Percentiles rank a stretch among this genome's conserved stretches.
phyloP scores from a whole-genome alignment of 2,113 vertebrate species.

The Mus pahari region DNA sequence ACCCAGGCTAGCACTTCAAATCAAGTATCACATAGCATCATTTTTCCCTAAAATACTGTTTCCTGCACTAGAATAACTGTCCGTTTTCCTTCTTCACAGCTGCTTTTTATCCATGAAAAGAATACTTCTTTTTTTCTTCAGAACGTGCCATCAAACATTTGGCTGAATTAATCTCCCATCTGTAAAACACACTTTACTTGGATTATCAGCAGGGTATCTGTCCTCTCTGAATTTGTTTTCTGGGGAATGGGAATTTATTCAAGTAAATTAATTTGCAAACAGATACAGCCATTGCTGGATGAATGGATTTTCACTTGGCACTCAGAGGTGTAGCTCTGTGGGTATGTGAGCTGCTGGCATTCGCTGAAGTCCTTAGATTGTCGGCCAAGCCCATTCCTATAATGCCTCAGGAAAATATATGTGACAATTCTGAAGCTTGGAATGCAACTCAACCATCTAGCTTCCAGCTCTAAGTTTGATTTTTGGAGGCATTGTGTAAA shows the following conservation, averaged over 20 bases:
- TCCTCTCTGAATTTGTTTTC: slow-evolving; percentile 82
- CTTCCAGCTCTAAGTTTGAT: slow-evolving; percentile 56
- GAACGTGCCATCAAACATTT: slow-evolving; percentile 79
- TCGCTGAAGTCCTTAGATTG: neutral
- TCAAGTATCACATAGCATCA: neutral
- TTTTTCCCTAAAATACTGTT: slow-evolving; percentile 46
- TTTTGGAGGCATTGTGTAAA: slow-evolving; percentile 61
- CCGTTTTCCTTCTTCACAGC: slow-evolving; percentile 61
- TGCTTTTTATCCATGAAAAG: slow-evolving; percentile 67
- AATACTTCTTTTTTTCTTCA: neutral
- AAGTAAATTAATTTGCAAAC: slow-evolving; percentile 85
- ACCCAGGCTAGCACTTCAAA: neutral
- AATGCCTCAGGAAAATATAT: slow-evolving; percentile 72
- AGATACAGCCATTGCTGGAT: slow-evolving; percentile 77
- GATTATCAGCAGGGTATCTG: slow-evolving; percentile 79
- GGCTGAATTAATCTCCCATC: slow-evolving; percentile 83
- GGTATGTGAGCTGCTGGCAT: slow-evolving; percentile 72
- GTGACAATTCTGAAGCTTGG: slow-evolving; percentile 72
- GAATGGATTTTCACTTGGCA: slow-evolving; percentile 82
- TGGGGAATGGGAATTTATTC: slow-evolving; percentile 81
- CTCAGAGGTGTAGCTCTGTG: slow-evolving; percentile 56
- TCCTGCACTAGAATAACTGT: neutral
- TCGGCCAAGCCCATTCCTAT: slow-evolving; percentile 77
- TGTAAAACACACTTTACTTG: slow-evolving; percentile 83
- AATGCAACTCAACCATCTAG: slow-evolving; percentile 63